Evolutionary conservation across 2,888 invertebrate species (phyloP), one percentile per base, ranked within the genome.

Genomic region (Xylota sylvarum): DNA sequence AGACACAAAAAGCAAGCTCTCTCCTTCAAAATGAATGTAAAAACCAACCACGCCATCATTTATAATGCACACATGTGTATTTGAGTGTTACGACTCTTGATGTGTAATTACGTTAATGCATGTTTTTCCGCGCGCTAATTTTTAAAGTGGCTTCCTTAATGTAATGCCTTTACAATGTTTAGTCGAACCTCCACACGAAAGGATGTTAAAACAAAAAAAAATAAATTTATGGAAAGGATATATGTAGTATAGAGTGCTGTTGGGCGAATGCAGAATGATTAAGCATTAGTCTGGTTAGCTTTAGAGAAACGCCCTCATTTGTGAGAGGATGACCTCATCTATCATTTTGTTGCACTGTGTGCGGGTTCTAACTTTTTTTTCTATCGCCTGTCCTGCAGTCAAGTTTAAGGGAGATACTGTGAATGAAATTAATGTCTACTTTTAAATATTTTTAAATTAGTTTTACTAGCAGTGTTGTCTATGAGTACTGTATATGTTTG

Each of bases 61-160:
- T 72, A 27, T 37, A n/a, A 64, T 72, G 72, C 55, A 72, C 65
- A 73, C 60, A 35, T 56, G 64, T 69, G 19, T 23, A 48, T 60
- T 56, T 80, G 70, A 79, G 83, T 60, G 50, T 46, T 78, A 52
- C 73, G 46, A 64, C 70, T 80, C 70, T 85, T 81, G 76, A 77
- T 67, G 81, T 85, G 65, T 81, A 85, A 85, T 85, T 85, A 81
- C 81, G 85, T 85, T 85, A 85, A 85, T 85, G 85, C 85, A 85
- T 81, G 72, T 81, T 85, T 85, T 85, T 85, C 76, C 76, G 81
- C 76, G 81, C 76, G 81, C 81, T 85, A 85, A 85, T 85, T 85
- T 85, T 81, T 81, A 76, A 85, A 85, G 85, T 85, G 85, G 85
- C 85, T 85, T 85, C 70, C 81, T 77, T 81, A 85, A 85, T 85